Conservation (phyloP, 2,797 vertebrate genomes). For the Silurus aristotelis region DNA sequence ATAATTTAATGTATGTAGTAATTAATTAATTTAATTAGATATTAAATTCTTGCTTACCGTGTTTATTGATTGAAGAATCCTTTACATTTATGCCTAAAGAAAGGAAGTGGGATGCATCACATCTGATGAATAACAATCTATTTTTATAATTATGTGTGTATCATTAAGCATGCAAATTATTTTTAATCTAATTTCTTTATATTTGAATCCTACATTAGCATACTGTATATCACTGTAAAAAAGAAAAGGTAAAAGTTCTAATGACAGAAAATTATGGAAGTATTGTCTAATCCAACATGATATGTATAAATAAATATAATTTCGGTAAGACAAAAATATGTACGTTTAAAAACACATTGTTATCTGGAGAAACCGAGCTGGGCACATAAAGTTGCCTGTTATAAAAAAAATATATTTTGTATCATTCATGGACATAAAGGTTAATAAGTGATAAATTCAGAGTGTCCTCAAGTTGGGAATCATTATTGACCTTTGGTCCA, state of each 20-base stretch:
- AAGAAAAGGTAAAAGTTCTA: not conserved
- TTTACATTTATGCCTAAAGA: not conserved
- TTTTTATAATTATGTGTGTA: not conserved
- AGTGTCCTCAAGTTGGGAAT: not conserved
- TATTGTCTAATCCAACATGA: not conserved
- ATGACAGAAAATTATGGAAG: not conserved
- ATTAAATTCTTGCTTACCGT: too few relatives aligned
- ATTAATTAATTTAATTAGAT: too few relatives aligned
- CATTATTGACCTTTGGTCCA: conserved; percentile 68
- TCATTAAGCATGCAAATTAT: too few relatives aligned
- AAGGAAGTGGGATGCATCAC: not conserved
- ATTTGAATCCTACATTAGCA: not conserved
- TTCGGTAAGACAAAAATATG: not conserved
- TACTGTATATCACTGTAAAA: not conserved
- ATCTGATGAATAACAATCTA: not conserved
- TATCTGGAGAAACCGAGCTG: not conserved
- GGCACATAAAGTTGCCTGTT: not conserved
- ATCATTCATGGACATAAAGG: not conserved
- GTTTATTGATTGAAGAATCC: not conserved
- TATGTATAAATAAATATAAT: not conserved
- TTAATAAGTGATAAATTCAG: conserved; percentile 24
- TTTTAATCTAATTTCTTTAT: too few relatives aligned
- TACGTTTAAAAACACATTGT: not conserved
- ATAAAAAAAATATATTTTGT: not conserved
- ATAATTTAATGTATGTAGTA: too few relatives aligned